phyloP scores from a whole-genome alignment of 2,113 vertebrate species.

The Siniperca chuatsi region DNA sequence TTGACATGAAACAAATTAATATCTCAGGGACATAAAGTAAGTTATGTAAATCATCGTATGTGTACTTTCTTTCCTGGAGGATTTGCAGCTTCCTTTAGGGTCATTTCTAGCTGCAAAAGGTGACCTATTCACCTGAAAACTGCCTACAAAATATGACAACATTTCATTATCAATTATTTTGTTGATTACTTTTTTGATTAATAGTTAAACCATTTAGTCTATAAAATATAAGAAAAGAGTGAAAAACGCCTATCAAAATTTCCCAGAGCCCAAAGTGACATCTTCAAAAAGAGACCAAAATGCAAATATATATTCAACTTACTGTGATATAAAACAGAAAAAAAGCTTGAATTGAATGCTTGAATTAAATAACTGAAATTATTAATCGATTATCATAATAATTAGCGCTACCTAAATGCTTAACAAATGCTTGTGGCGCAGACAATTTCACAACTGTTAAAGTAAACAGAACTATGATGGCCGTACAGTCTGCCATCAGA shows the following conservation, averaged over 20 bases:
- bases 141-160: neutral
- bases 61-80: constrained; percentile 22
- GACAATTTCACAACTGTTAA: constrained; percentile 20
- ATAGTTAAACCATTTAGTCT: neutral
- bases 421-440: neutral
- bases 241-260: neutral
- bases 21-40: constrained; percentile 16
- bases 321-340: neutral
- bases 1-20: constrained; percentile 38
- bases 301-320: neutral
- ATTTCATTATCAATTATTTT: neutral
- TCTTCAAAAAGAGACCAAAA: neutral
- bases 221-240: neutral
- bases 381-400: neutral
- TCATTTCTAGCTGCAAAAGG: neutral
- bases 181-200: neutral
- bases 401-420: neutral
- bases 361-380: neutral
- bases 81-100: neutral
- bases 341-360: neutral
- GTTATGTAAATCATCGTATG: neutral
- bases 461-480: constrained; percentile 5
- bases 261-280: neutral
- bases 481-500: constrained; percentile 11
- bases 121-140: neutral